Conservation (phyloP, 2,888 invertebrate species). For the Yponomeuta evonymella region DNA sequence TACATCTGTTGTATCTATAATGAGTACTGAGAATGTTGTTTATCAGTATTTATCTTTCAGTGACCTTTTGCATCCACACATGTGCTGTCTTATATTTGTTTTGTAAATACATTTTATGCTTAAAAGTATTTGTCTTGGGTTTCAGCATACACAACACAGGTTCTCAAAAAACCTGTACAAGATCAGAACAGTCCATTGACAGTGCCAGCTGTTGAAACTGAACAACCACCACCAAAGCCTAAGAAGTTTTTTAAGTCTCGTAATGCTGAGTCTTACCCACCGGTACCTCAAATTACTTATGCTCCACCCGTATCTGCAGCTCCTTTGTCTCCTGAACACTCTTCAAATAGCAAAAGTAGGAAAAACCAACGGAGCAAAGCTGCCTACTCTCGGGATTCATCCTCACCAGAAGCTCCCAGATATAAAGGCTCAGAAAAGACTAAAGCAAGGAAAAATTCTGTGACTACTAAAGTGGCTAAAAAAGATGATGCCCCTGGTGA, state of each 20-base stretch:
- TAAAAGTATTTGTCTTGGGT: constrained; percentile 25
- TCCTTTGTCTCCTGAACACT: constrained; percentile 64
- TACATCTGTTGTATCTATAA: not conserved
- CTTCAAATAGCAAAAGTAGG: constrained; percentile 59
- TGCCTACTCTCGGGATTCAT: constrained; percentile 63
- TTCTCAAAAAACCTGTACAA: constrained; percentile 63
- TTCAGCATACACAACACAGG: constrained; percentile 62
- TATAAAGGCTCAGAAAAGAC: constrained; percentile 57
- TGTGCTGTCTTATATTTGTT: not conserved
- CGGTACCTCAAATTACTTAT: constrained; percentile 70
- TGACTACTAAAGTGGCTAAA: constrained; percentile 62
- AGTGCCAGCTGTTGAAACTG: constrained; percentile 70
- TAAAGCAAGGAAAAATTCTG: constrained; percentile 55
- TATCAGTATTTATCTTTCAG: not conserved
- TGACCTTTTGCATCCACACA: not conserved
- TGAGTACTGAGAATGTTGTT: not conserved
- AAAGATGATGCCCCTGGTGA: constrained; percentile 58
- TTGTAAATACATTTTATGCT: constrained; percentile 1
- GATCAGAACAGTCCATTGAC: constrained; percentile 74
- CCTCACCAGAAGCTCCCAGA: constrained; percentile 66
- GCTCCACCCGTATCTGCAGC: constrained; percentile 66
- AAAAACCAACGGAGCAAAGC: constrained; percentile 54
- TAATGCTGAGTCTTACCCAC: constrained; percentile 79
- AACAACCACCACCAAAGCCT: constrained; percentile 80
- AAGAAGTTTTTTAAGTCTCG: constrained; percentile 94